Evolutionary conservation across 2,113 vertebrate genomes (phyloP).

Genomic region (Perca flavescens): DNA sequence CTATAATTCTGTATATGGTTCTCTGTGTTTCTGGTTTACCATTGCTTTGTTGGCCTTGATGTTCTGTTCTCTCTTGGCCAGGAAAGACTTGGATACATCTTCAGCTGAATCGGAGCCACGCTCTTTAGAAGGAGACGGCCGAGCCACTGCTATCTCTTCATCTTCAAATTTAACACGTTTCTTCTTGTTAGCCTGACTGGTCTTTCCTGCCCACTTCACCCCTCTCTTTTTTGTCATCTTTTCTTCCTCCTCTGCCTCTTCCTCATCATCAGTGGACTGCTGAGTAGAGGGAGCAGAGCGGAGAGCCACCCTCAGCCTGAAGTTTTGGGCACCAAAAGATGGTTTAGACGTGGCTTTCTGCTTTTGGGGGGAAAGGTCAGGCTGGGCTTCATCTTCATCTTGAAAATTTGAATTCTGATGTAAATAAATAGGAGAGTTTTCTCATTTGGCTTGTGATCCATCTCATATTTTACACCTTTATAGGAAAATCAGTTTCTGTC

Average conservation of each 20-base stretch:
- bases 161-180: slow-evolving; percentile 46
- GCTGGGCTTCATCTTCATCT: slow-evolving; percentile 20
- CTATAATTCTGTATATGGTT: neutral
- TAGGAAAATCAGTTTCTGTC: neutral
- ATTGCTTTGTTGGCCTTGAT: slow-evolving; percentile 86
- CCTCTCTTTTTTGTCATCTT: neutral
- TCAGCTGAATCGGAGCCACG: slow-evolving; percentile 52
- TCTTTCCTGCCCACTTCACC: neutral
- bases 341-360: slow-evolving; percentile 22
- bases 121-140: neutral
- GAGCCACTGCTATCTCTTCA: slow-evolving; percentile 10
- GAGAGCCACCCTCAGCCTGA: slow-evolving; percentile 77
- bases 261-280: slow-evolving; percentile 42
- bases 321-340: slow-evolving; percentile 25
- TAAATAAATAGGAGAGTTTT: neutral
- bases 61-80: slow-evolving; percentile 80
- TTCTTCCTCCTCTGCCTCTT: slow-evolving; percentile 32
- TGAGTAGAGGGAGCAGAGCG: slow-evolving; percentile 10
- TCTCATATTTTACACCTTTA: neutral
- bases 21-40: slow-evolving; percentile 62
- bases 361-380: slow-evolving; percentile 1
- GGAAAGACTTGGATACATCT: slow-evolving; percentile 59
- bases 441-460: neutral
- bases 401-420: slow-evolving; percentile 52
- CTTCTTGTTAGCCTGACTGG: neutral